Evolutionary conservation across 2,113 vertebrate species (phyloP), one percentile per base, ranked within the genome.

Genomic region (Genyomyrus donnyi): DNA sequence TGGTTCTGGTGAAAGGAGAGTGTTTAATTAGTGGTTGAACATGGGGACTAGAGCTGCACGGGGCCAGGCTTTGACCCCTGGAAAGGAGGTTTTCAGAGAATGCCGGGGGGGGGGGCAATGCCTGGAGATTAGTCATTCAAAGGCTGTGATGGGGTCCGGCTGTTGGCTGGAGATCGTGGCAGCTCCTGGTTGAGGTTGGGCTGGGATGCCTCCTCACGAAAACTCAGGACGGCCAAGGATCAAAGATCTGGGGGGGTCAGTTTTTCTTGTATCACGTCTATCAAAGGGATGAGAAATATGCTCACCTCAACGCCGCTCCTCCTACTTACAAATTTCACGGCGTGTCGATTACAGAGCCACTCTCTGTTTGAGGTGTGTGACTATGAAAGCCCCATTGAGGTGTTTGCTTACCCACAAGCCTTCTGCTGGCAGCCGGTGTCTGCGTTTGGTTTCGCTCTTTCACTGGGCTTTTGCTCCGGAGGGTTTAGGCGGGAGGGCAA

Each of bases 11-110:
- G 50, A 58, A 58, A 58, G 49, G 77, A 56, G 35, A 89, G 74
- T 39, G 50, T 94, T 92, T 91, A 91, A 91, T 93, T 93, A 49
- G 89, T 93, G 87, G 85, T 90, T 58, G 89, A 93, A 93, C 93
- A n/a, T n/a, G 17, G 48, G n/a, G 50, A 35, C 13, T 70, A 19
- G 39, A n/a, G 13, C 50, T 3, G 5, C 35, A 35, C n/a, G 31
- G 74, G 74, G 31, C 21, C 9, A 4, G 48, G 50, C 31, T 24
- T 88, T 46, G 53, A 90, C 9, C 92, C 9, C 92, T 91, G 93
- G 90, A 91, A 53, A 91, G 91, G 90, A 92, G 92, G 93, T 50
- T 89, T 19, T 62, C 24, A 27, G 58, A 62, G 91, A 56, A 90
- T 53, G 92, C 90, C 91, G 90, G 92, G 46, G 89, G 19, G 2